These are phyloP conservation scores for Aptenodytes patagonicus DNA, from an alignment of 2,113 vertebrate genomes.

Conservation along the genomic window DNA sequence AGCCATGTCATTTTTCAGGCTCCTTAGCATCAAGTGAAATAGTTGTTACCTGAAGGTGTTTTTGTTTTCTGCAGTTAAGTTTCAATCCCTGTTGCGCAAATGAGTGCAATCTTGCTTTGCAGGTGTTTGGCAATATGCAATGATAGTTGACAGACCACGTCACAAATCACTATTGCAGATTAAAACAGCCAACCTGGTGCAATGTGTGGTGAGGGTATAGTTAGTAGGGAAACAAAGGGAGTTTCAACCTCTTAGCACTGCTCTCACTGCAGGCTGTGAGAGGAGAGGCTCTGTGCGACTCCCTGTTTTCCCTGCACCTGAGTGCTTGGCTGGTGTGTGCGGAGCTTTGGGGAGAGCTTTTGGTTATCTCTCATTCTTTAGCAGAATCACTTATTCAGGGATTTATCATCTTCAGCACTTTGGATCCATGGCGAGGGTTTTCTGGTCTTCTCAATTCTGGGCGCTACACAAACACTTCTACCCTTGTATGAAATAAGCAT, in stretches of 20 bases:
- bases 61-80: neutral
- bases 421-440: neutral
- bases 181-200: neutral
- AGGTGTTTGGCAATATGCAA: neutral
- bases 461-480: fast-evolving
- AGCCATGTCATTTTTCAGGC: fast-evolving
- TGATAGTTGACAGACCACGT: neutral
- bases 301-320: fast-evolving
- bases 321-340: neutral
- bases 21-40: neutral
- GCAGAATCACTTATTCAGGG: neutral
- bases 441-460: neutral
- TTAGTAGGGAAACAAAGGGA: neutral
- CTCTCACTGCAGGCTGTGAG: neutral
- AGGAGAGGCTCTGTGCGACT: neutral
- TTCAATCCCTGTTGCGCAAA: neutral
- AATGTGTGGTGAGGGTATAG: neutral
- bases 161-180: neutral
- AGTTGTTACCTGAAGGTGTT: neutral
- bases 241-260: fast-evolving
- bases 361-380: neutral
- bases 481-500: neutral
- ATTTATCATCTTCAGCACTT: neutral
- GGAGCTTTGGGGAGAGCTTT: neutral
- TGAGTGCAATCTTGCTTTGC: neutral